phyloP scores from a whole-genome alignment of 2,113 vertebrate species.

The Centrocercus urophasianus region DNA sequence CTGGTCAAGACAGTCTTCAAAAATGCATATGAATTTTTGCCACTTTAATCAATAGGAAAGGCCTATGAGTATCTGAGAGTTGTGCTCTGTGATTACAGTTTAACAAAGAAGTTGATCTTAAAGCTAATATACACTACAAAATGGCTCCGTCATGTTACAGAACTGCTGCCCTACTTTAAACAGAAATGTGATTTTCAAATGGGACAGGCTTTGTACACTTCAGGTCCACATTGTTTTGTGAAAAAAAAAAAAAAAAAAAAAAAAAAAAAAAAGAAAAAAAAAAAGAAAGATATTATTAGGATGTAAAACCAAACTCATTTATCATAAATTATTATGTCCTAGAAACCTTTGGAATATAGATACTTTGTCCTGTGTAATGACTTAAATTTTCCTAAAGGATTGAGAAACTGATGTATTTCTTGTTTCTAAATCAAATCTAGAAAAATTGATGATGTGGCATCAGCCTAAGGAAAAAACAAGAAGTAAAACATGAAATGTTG shows the following conservation, averaged over 20 bases:
- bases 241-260: neutral
- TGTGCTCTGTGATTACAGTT: neutral
- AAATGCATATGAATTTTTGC: neutral
- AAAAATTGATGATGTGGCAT: slow-evolving; percentile 25
- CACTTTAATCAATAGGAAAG: neutral
- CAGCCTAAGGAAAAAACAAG: neutral
- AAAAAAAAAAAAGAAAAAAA: neutral
- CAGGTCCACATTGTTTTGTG: neutral
- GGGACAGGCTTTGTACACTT: neutral
- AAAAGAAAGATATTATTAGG: neutral
- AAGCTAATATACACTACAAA: neutral
- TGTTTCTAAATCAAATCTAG: slow-evolving; percentile 18
- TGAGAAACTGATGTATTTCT: slow-evolving; percentile 6
- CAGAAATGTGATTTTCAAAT: neutral
- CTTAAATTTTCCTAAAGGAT: slow-evolving; percentile 4
- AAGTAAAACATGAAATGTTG: neutral
- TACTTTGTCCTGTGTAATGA: neutral
- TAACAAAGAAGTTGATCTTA: neutral
- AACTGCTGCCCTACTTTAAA: neutral
- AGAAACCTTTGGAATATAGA: slow-evolving; percentile 2
- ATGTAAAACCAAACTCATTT: slow-evolving; percentile 14
- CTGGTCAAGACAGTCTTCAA: neutral
- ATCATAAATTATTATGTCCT: neutral
- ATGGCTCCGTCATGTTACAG: neutral
- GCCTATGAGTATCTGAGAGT: neutral